phyloP scores from a whole-genome alignment of 2,797 vertebrate genomes.

The Tadarida brasiliensis region DNA sequence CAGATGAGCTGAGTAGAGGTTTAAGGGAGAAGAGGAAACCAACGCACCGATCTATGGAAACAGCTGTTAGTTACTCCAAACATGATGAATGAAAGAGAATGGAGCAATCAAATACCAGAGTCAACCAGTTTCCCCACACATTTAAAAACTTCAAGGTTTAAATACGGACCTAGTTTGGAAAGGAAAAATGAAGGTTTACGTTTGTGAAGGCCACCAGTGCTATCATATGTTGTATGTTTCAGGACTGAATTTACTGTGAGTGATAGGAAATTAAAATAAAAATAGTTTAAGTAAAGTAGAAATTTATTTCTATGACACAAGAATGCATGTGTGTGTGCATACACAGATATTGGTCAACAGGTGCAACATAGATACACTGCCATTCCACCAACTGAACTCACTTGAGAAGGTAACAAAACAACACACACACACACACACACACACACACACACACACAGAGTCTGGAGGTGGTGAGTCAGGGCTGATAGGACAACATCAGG shows the following conservation, averaged over 20 bases:
- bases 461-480: not conserved
- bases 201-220: not conserved
- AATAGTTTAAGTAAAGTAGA: not conserved
- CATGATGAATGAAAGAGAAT: not conserved
- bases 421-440: not conserved
- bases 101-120: not conserved
- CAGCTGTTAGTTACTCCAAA: constrained; percentile 3
- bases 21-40: constrained; percentile 37
- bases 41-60: not conserved
- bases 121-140: not conserved
- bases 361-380: not conserved
- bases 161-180: not conserved
- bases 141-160: not conserved
- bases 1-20: not conserved
- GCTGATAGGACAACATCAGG: accelerated
- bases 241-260: not conserved
- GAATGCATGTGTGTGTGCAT: not conserved
- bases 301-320: not conserved
- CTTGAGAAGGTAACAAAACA: not conserved
- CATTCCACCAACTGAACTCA: not conserved
- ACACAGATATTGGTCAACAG: not conserved
- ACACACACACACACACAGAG: accelerated
- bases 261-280: constrained; percentile 18
- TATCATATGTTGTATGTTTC: not conserved
- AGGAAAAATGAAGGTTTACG: not conserved